Evolutionary conservation across 2,797 vertebrate species (phyloP), one percentile per base, ranked within the genome.

Genomic region (Gastrophryne carolinensis): DNA sequence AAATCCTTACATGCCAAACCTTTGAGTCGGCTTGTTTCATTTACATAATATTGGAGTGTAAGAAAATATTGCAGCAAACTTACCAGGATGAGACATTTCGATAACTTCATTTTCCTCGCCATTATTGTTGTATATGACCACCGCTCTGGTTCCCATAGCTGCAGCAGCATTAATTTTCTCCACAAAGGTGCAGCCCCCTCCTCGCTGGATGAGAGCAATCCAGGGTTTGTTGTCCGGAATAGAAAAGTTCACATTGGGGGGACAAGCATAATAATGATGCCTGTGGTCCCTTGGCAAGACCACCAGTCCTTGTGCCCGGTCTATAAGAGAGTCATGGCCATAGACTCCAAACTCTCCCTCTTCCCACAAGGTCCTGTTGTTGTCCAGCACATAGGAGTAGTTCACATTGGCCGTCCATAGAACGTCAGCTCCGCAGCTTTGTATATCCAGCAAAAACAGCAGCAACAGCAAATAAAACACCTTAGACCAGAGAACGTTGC

Each of bases 21-120:
- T n/a, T n/a, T n/a, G n/a, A n/a, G 13, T 37, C 13, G 5, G 35
- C 35, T 6, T 37, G 5, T 6, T 37, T 37, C 35, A 6, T 7
- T 6, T 6, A 13, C 35, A n/a, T n/a, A n/a, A n/a, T n/a, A n/a
- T n/a, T n/a, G n/a, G n/a, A n/a, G n/a, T n/a, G n/a, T n/a, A n/a
- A n/a, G n/a, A n/a, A n/a, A n/a, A n/a, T n/a, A n/a, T n/a, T n/a
- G 10, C 37, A 1, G 8, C 15, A 32, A 7, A 83, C 92, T 88
- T 84, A 94, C 93, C 93, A 4, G 90, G 89, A 83, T 95, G 93
- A 60, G 92, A 91, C 93, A 95, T 95, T 80, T 91, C 85, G 79
- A 94, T 89, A 79, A 94, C 87, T 30, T 89, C 87, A 82, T 90
- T 90, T 8, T 63, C 52, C n/a, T 86, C 85, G 13, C 89, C 92